A percentile compares a stretch with the other conserved stretches of the same genome.
These are phyloP conservation scores for Merops nubicus DNA, from an alignment of 2,113 vertebrate species.

Conservation along the genomic window DNA sequence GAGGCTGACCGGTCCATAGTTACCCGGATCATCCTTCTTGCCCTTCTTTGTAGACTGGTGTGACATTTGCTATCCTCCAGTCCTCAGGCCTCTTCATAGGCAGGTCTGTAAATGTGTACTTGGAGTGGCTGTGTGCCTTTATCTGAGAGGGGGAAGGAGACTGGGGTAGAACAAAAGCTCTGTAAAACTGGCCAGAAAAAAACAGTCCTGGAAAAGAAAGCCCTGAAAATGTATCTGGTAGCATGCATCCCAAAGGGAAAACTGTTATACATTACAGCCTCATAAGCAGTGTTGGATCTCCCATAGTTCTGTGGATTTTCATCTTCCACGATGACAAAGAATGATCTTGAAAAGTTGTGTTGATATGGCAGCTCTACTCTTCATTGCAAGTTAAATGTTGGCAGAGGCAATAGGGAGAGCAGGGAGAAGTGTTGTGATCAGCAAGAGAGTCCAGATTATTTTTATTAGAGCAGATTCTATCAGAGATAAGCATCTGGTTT, in stretches of 20 bases:
- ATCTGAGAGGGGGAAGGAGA: neutral
- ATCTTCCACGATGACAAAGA: neutral
- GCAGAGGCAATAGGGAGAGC: neutral
- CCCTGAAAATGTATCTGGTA: neutral
- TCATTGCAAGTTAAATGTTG: accelerated
- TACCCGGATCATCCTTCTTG: no score
- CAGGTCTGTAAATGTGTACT: neutral
- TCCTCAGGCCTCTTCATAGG: neutral
- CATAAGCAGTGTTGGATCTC: neutral
- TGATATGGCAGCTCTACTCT: neutral
- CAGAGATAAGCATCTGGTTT: neutral
- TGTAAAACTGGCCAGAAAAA: neutral
- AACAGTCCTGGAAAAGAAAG: neutral
- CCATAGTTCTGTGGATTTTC: neutral
- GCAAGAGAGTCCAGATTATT: neutral
- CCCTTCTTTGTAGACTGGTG: no score
- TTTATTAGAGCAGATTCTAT: neutral
- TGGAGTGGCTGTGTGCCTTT: accelerated
- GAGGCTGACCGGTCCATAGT: no score
- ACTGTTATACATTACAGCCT: neutral
- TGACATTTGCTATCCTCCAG: no score
- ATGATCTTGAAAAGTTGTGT: neutral
- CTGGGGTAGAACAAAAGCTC: neutral
- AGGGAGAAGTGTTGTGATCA: accelerated
- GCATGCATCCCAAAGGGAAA: neutral